phyloP scores from a whole-genome alignment of 2,888 invertebrate genomes.

The Sclerodermus sp. region DNA sequence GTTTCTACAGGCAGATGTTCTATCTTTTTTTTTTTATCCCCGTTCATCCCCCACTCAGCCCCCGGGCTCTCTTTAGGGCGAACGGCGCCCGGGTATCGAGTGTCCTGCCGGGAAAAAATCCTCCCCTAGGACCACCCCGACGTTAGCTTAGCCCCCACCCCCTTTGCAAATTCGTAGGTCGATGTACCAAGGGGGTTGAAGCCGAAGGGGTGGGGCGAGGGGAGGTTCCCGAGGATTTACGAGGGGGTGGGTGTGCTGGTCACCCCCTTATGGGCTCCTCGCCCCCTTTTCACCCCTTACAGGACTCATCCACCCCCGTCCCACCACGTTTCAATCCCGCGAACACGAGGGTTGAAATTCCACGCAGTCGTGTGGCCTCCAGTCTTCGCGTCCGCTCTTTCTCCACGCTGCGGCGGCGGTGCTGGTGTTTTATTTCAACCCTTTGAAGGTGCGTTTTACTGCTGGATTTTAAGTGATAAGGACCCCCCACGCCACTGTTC shows the following conservation, averaged over 20 bases:
- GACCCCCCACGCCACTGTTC: neutral
- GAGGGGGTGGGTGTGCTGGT: neutral
- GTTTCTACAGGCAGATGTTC: neutral
- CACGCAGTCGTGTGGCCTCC: neutral
- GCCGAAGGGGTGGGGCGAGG: neutral
- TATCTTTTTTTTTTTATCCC: constrained; percentile 1
- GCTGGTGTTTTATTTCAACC: neutral
- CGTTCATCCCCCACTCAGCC: neutral
- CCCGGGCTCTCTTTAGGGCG: constrained; percentile 12
- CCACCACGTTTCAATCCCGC: neutral
- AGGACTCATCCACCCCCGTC: no score
- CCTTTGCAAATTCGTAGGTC: constrained; percentile 14
- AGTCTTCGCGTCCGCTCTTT: neutral
- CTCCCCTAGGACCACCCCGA: constrained; percentile 40
- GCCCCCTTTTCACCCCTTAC: no score
- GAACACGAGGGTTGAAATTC: neutral
- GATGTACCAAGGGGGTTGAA: no score
- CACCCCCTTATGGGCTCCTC: no score
- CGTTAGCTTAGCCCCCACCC: constrained; percentile 33
- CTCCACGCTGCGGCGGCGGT: neutral
- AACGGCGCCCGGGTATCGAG: constrained; percentile 23
- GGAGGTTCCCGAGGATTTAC: neutral
- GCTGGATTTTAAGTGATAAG: no score
- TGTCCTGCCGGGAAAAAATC: constrained; percentile 41
- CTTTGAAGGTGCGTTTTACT: neutral